Base-by-base conservation (phyloP, 64 coral and sea anemone genomes). In the Actinia tenebrosa region DNA sequence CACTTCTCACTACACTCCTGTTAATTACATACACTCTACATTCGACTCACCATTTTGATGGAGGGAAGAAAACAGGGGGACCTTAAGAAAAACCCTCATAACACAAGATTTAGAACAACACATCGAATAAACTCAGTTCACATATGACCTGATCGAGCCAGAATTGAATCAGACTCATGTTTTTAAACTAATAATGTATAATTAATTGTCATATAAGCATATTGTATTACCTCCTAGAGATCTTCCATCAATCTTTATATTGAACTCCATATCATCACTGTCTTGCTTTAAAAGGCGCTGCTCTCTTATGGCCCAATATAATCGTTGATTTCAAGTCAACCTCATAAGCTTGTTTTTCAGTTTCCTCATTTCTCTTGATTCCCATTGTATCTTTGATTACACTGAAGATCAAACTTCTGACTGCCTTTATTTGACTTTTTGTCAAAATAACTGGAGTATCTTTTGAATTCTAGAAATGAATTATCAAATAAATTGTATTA, bases 241-340 rank as follows among this genome's bases (percentile, higher is more conserved):
- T 46, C 63, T 61, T 13, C 84, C 84, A 86, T 86, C 84, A 86
- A 86, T 61, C 64, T 86, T 86, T 17, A 86, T 63, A 86, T 86
- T 86, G 11, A 86, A 86, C 64, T 86, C 84, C 84, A 86, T 27
- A 18, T 86, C 84, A 30, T 64, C 26, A 69, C 26, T 13, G 62
- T 86, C 84, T 20, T 18, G 47, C 45, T 44, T 26, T 20, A 22
- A 19, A 10, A 86, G 84, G 17, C 60, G 30, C 13, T 66, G 37
- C 46, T 86, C 84, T 86, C 84, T 58, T 23, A 86, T 86, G 25
- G 56, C 84, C 84, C 84, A 86, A 86, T 7, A 86, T 26, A 14
- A 86, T 16, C 37, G 19, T 37, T 26, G 20, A 86, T 10, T 63
- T 58, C 8, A 86, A 58, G 43, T 86, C 84, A 10, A 64, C 84